Evolutionary conservation across 2,113 vertebrate species (phyloP).

Genomic region (Mola mola): DNA sequence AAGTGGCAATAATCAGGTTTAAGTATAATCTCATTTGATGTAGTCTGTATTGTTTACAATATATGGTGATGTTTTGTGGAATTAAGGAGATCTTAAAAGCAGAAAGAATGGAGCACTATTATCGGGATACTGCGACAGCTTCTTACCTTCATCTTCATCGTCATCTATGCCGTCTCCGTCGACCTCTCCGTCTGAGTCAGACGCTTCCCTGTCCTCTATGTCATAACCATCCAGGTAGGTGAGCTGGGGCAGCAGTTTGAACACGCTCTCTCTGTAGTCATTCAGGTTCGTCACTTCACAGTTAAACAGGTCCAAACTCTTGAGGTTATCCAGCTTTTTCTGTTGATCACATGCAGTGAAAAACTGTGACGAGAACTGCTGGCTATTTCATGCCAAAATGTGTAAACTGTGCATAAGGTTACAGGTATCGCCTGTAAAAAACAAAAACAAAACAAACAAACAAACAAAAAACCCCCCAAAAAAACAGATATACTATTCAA

Average conservation of each 20-base stretch:
- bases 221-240: constrained; percentile 93
- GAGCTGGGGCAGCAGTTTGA: constrained; percentile 90
- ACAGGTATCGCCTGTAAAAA: no score
- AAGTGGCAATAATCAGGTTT: no score
- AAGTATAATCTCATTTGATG: no score
- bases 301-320: constrained; percentile 94
- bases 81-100: neutral
- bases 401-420: no score
- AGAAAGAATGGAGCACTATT: neutral
- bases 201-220: constrained; percentile 87
- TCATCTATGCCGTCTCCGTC: constrained; percentile 89
- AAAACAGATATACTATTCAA: no score
- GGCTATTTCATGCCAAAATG: no score
- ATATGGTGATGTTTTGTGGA: no score
- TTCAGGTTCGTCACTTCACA: constrained; percentile 93
- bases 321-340: constrained; percentile 93
- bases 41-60: no score
- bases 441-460: no score
- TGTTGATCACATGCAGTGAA: constrained; percentile 49
- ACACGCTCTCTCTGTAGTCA: constrained; percentile 92
- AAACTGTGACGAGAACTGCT: no score
- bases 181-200: constrained; percentile 89
- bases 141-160: constrained; percentile 87
- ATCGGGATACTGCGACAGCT: neutral
- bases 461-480: no score